phyloP scores from a whole-genome alignment of 2,113 vertebrate species.

The Trachemys scripta region DNA sequence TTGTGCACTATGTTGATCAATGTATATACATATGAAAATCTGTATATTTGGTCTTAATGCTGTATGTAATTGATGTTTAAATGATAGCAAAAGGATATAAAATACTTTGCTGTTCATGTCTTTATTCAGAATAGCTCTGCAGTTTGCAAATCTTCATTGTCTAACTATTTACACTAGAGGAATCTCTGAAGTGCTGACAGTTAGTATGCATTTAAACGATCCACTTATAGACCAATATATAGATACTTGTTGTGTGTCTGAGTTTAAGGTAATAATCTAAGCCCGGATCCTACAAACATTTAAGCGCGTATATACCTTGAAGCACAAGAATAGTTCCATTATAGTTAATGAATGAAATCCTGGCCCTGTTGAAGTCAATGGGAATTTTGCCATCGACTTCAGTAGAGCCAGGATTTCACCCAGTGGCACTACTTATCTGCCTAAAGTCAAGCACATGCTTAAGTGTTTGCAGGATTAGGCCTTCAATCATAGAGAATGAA shows the following conservation, averaged over 20 bases:
- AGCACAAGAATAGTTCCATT: background rate
- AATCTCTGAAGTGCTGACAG: conserved; percentile 14
- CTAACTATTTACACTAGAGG: background rate
- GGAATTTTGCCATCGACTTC: background rate
- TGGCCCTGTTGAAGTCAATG: background rate
- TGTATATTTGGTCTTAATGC: conserved; percentile 83
- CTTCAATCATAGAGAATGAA: background rate
- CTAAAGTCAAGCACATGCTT: background rate
- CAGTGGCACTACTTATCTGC: background rate
- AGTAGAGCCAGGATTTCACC: background rate
- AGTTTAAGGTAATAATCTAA: background rate
- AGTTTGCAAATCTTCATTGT: conserved; percentile 40
- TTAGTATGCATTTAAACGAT: conserved; percentile 14
- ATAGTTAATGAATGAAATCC: background rate
- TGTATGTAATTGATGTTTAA: conserved; percentile 80
- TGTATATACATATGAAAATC: conserved; percentile 78
- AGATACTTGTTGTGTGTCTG: background rate
- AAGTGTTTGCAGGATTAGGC: background rate
- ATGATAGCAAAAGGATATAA: conserved; percentile 79
- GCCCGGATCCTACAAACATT: background rate
- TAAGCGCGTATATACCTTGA: background rate
- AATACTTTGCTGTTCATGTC: conserved; percentile 73
- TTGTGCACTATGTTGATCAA: conserved; percentile 77
- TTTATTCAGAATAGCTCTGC: conserved; percentile 35
- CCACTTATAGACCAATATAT: background rate